Percentiles rank a stretch among this genome's conserved stretches.
Conservation (phyloP, 2,888 invertebrate species). For the Ormyrus pomaceus region DNA sequence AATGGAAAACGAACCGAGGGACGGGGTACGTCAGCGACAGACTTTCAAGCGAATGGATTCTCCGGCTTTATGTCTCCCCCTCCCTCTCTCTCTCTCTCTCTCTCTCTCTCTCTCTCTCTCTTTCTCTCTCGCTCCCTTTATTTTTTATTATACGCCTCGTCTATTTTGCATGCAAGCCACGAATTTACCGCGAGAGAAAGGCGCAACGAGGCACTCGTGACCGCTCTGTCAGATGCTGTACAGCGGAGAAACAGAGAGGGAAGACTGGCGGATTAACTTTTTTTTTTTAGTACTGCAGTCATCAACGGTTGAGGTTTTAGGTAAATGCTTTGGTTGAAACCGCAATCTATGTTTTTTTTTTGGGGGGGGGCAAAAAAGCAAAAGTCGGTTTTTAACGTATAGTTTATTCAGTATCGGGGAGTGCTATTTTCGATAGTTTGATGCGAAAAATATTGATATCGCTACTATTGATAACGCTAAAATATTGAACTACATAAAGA, state of each 20-base stretch:
- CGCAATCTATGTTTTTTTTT: no score
- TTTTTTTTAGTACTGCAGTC: no score
- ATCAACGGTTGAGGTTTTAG: no score
- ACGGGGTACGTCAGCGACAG: slow-evolving; percentile 43
- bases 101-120: background rate
- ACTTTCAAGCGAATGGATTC: slow-evolving; percentile 33
- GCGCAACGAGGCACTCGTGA: background rate
- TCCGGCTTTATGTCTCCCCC: background rate
- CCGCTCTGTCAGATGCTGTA: background rate
- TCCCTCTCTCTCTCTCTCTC: background rate
- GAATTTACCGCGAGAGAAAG: background rate
- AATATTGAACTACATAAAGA: no score
- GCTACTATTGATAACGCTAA: no score
- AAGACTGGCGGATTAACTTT: no score
- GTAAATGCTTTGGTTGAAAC: no score
- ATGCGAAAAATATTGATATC: no score
- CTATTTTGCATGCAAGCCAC: slow-evolving; percentile 15
- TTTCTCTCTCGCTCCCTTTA: slow-evolving; percentile 1
- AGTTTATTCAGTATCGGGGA: no score
- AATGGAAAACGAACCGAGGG: slow-evolving; percentile 43
- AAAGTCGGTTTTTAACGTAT: no score
- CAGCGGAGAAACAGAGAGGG: background rate
- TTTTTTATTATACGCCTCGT: slow-evolving; percentile 31
- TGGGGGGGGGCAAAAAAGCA: no score
- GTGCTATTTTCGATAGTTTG: no score